phyloP scores from a whole-genome alignment of 2,888 invertebrate genomes.

The Piscicola geometra region DNA sequence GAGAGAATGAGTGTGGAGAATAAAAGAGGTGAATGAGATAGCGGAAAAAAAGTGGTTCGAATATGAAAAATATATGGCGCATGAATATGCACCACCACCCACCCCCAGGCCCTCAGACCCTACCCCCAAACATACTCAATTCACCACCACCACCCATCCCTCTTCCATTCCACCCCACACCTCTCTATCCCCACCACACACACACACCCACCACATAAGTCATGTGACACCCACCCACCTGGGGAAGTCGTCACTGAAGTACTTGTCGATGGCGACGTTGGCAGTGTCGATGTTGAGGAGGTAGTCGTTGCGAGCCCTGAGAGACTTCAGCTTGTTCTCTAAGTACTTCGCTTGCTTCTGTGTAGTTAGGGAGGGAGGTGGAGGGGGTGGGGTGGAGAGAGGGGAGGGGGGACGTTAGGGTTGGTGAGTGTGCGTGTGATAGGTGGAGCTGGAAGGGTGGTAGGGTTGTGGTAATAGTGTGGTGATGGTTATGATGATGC shows the following conservation, averaged over 20 bases:
- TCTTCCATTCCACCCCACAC: neutral
- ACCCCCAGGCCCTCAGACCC: neutral
- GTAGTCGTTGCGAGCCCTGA: constrained; percentile 91
- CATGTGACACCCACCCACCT: constrained; percentile 78
- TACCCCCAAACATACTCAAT: neutral
- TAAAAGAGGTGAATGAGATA: too few species aligned
- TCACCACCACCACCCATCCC: neutral
- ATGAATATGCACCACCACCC: neutral
- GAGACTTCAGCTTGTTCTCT: constrained; percentile 78
- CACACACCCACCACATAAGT: neutral
- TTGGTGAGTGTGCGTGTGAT: neutral
- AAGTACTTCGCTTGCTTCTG: constrained; percentile 82
- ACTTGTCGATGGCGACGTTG: constrained; percentile 90
- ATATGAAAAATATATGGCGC: too few species aligned
- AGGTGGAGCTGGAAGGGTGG: too few species aligned
- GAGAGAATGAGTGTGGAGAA: too few species aligned
- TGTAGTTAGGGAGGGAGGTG: too few species aligned
- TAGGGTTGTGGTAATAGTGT: neutral
- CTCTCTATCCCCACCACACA: neutral
- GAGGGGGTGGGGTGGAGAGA: neutral
- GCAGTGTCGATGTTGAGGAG: constrained; percentile 86
- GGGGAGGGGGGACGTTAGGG: too few species aligned
- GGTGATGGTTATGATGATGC: neutral
- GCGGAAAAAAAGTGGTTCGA: too few species aligned
- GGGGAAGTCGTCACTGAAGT: constrained; percentile 90